These are phyloP conservation scores for Plagodis pulveraria DNA, from an alignment of 2,888 invertebrate genomes.

Conservation along the genomic window DNA sequence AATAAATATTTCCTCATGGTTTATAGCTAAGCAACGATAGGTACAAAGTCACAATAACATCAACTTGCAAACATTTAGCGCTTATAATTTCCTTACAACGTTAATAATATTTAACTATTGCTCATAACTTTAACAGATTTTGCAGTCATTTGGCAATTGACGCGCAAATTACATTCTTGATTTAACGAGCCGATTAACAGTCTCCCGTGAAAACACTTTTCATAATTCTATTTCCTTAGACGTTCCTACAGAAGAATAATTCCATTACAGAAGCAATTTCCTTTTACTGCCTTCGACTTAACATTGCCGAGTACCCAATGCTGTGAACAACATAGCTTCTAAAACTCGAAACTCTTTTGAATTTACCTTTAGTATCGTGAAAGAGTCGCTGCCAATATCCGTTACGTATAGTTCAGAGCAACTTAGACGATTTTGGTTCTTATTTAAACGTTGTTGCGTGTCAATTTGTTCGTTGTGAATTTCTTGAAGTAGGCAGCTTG, in stretches of 20 bases:
- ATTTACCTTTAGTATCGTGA: conserved; percentile 73
- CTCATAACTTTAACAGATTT: conserved; percentile 17
- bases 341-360: conserved; percentile 73
- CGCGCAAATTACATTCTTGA: conserved; percentile 14
- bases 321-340: conserved; percentile 56
- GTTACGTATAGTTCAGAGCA: conserved; percentile 6
- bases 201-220: conserved; percentile 42
- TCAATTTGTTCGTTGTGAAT: too few species aligned
- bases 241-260: conserved; percentile 57
- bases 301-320: conserved; percentile 50
- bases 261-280: conserved; percentile 64
- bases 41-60: conserved; percentile 1
- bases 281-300: conserved; percentile 61
- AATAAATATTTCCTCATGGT: too few species aligned
- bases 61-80: not conserved
- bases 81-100: conserved; percentile 1
- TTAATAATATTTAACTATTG: conserved; percentile 8
- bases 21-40: too few species aligned
- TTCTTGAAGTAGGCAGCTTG: too few species aligned
- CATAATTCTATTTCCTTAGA: conserved; percentile 48
- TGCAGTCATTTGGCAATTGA: conserved; percentile 16
- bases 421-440: conserved; percentile 39
- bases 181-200: conserved; percentile 39
- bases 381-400: conserved; percentile 44
- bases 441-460: too few species aligned